Conservation (phyloP, 2,888 invertebrate genomes). For the Mylabris sibirica region DNA sequence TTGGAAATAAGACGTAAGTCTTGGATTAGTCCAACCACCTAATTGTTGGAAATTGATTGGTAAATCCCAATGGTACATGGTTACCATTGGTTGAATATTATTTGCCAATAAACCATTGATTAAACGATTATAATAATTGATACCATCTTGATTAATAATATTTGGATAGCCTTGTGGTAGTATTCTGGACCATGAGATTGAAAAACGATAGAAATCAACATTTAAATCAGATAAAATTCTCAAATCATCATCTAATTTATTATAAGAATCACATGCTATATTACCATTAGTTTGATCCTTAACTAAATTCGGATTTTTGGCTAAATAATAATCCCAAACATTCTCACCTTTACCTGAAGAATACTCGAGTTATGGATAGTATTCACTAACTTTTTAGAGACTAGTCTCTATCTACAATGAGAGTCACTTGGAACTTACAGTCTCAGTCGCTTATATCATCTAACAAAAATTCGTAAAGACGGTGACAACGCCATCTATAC, state of each 20-base stretch:
- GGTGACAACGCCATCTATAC: too few species aligned
- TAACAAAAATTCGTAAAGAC: too few species aligned
- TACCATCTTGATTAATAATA: slow-evolving; percentile 72
- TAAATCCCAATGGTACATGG: slow-evolving; percentile 66
- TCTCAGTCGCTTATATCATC: too few species aligned
- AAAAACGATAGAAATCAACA: slow-evolving; percentile 75
- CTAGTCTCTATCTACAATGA: too few species aligned
- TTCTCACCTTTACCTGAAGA: slow-evolving; percentile 70
- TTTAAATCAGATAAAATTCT: slow-evolving; percentile 70
- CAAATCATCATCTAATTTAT: slow-evolving; percentile 71
- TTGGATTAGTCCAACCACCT: slow-evolving; percentile 72
- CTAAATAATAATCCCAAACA: slow-evolving; percentile 68
- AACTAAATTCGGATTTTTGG: slow-evolving; percentile 64
- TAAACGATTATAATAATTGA: slow-evolving; percentile 79
- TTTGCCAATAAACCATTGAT: slow-evolving; percentile 71
- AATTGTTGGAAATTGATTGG: slow-evolving; percentile 59
- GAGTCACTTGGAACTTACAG: too few species aligned
- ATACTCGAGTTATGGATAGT: too few species aligned
- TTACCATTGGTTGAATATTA: slow-evolving; percentile 68
- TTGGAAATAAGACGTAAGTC: slow-evolving; percentile 67
- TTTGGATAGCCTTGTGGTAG: slow-evolving; percentile 74
- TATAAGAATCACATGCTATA: slow-evolving; percentile 74
- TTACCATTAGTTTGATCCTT: slow-evolving; percentile 68
- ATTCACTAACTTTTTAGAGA: too few species aligned
- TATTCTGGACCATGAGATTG: slow-evolving; percentile 79